Base-by-base conservation (phyloP, 2,888 invertebrate species). In the Theretra japonica region DNA sequence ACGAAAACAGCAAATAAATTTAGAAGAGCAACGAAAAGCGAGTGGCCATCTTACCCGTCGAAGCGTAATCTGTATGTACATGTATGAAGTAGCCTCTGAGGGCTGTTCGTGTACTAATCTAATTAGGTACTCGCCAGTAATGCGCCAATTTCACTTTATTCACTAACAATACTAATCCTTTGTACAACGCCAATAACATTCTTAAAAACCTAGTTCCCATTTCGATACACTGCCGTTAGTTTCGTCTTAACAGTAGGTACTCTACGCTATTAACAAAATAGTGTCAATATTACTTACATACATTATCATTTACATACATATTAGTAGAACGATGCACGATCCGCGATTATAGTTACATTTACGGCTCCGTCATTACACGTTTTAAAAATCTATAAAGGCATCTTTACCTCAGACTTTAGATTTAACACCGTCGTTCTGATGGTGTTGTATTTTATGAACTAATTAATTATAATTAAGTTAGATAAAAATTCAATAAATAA, bases 111-210 rank as follows among this genome's bases (percentile, higher is more conserved):
- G 90, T 87, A 88, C 92, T 94, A 94, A 85, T 86, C 94, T 94
- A 94, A 93, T 94, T 92, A 94, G 94, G 94, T 94, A 94, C 94
- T 94, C 94, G 93, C 94, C 93, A 94, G 94, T 94, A 94, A 94
- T 94, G 94, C 94, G 94, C 94, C 94, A 93, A 94, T 93, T 93
- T 91, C 84, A 88, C 91, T 88, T 89, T 92, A 92, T 86, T 89
- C 84, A 86, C 90, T 92, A 91, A 91, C 90, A 92, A 91, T 90
- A 92, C 91, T 92, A 78, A 90, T 91, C 90, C 88, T 93, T 94
- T 94, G 93, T 94, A 94, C 94, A 94, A 92, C 89, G 90, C 93
- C 93, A 92, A 93, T 92, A 93, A 90, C 90, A 89, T 89, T 82
- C 89, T 91, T 93, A 93, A 84, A 86, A 80, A 84, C 87, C 90